Conservation (phyloP, 1,140 invertebrate genomes). For the Ectropis grisescens region DNA sequence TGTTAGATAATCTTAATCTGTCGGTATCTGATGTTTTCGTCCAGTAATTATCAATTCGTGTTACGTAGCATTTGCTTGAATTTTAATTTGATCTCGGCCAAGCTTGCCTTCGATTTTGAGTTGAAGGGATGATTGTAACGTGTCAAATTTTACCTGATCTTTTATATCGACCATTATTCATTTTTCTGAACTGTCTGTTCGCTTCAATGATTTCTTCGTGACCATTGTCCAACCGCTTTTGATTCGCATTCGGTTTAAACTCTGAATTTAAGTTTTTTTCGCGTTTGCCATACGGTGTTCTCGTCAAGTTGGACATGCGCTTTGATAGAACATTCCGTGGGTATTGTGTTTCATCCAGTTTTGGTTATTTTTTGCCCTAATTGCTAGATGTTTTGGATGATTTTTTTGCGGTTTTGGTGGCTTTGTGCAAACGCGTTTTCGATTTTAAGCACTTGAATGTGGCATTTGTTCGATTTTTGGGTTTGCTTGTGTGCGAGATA, state of each 20-base stretch:
- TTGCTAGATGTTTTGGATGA: no score
- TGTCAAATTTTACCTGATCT: slow-evolving; percentile 55
- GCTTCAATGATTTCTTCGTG: slow-evolving; percentile 34
- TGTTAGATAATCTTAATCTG: no score
- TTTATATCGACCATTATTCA: slow-evolving; percentile 39
- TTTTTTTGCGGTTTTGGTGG: no score
- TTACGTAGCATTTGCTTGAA: no score
- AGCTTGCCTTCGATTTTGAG: slow-evolving; percentile 19
- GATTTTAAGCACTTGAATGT: no score
- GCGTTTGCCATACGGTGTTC: slow-evolving; percentile 27
- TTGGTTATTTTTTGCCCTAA: slow-evolving; percentile 20
- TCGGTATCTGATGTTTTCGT: no score
- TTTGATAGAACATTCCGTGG: slow-evolving; percentile 31
- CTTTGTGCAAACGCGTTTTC: no score
- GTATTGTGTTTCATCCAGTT: slow-evolving; percentile 41
- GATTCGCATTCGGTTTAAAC: slow-evolving; percentile 35
- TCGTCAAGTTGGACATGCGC: slow-evolving; percentile 33
- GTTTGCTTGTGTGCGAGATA: no score
- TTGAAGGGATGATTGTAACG: slow-evolving; percentile 48
- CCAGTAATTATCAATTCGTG: no score
- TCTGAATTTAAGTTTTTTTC: slow-evolving; percentile 38
- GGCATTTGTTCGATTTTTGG: no score
- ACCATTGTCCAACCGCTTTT: slow-evolving; percentile 67
- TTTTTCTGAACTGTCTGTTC: slow-evolving; percentile 23
- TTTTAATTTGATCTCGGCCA: no score